These are phyloP conservation scores for Numenius arquata DNA, from an alignment of 2,113 vertebrate species.

Conservation along the genomic window DNA sequence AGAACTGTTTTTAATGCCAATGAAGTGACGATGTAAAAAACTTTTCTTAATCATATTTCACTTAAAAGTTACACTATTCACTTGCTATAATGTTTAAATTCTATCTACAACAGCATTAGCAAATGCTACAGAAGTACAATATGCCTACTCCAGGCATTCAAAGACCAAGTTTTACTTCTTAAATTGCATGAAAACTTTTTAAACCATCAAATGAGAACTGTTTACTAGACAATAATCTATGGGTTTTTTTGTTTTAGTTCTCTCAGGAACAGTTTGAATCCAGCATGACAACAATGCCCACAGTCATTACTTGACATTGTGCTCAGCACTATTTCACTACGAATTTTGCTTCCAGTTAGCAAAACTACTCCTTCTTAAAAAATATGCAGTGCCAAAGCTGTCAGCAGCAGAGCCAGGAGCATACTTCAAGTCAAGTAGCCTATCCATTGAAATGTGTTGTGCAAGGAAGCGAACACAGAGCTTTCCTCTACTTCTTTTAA, in stretches of 20 bases:
- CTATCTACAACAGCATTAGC: neutral
- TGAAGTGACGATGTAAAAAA: neutral
- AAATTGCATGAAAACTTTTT: neutral
- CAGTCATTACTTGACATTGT: neutral
- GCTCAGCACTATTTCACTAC: neutral
- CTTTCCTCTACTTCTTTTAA: neutral
- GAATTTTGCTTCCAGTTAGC: neutral
- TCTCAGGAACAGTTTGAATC: neutral
- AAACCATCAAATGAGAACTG: neutral
- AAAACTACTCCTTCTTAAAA: neutral
- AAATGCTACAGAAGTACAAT: neutral
- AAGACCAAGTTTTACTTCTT: neutral
- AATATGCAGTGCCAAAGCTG: neutral
- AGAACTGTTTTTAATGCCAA: neutral
- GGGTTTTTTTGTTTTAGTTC: neutral
- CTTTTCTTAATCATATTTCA: neutral
- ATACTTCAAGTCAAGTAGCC: neutral
- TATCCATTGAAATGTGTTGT: neutral
- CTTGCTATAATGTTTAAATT: neutral
- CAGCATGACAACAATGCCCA: neutral
- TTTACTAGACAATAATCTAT: neutral
- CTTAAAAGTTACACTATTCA: neutral
- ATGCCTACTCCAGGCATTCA: neutral
- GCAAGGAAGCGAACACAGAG: neutral
- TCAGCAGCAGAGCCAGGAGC: neutral